Evolutionary conservation across 2,113 vertebrate species (phyloP), one percentile per base, ranked within the genome.

Genomic region (Nanorana parkeri): DNA sequence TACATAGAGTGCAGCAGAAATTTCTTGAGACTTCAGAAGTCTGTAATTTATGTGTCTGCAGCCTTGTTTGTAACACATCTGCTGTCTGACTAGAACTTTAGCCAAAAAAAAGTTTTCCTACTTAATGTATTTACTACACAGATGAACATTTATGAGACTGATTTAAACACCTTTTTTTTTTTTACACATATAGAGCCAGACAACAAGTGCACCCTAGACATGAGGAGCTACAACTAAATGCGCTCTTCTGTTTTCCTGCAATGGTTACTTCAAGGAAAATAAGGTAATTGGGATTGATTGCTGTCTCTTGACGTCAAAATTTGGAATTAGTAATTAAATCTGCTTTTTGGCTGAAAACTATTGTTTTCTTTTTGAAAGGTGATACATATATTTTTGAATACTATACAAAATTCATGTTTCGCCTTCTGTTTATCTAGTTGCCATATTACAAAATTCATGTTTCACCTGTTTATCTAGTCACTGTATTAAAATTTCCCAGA

Each of bases 21-120:
- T 32, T 76, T 76, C 60, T 68, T 17, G 72, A 83, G 71, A 75
- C 72, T 76, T 61, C 16, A 63, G 71, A 60, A 64, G 63, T 75
- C 80, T 68, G 71, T 83, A 83, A 83, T 83, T 83, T 76, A 83
- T 76, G 80, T 76, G 72, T 81, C 80, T 76, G 51, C 69, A 66
- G 61, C 21, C 28, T 74, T 81, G 69, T 75, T 81, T 74, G 55
- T 80, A 80, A 80, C 78, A 69, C 78, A 69, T 80, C 55, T 80
- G 77, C 77, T 36, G 69, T 74, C 80, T 65, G 63, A 76, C 71
- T 68, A 56, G 71, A 76, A 75, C 41, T 82, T 32, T 61, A 66
- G 52, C 63, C 51, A 60, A 81, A 81, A 76, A 61, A 74, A 66
- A 54, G 13, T 32, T 65, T 73, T 41, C 60, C 60, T 65, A 7